phyloP scores from a whole-genome alignment of 2,888 invertebrate genomes.

The Napeogenes sylphis region DNA sequence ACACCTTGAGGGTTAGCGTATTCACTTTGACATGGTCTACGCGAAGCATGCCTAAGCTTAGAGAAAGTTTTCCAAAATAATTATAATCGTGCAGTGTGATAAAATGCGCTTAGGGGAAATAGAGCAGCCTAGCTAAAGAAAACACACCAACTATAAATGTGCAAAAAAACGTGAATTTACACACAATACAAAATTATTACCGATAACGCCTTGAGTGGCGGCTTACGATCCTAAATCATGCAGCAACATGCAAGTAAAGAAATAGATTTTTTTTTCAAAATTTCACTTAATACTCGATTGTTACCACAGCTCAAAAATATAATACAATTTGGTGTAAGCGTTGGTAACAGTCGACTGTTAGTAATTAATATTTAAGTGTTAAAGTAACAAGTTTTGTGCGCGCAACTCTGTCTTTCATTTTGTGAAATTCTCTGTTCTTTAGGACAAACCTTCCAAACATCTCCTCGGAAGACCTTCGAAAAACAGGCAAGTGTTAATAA shows the following conservation, averaged over 20 bases:
- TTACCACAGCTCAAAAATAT: conserved; percentile 49
- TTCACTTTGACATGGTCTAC: conserved; percentile 61
- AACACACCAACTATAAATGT: conserved; percentile 74
- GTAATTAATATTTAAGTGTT: conserved; percentile 44
- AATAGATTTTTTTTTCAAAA: conserved; percentile 55
- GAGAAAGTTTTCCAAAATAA: conserved; percentile 72
- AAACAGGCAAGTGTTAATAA: conserved; percentile 70
- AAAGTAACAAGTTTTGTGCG: conserved; percentile 53
- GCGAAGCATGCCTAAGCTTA: conserved; percentile 75
- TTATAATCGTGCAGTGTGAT: conserved; percentile 76
- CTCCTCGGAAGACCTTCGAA: conserved; percentile 81
- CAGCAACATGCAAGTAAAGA: conserved; percentile 76
- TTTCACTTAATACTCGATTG: conserved; percentile 47
- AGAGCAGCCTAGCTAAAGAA: conserved; percentile 76
- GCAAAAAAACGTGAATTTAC: conserved; percentile 72
- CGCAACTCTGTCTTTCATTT: conserved; percentile 62
- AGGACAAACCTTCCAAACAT: conserved; percentile 82
- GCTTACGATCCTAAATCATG: conserved; percentile 75
- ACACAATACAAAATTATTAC: conserved; percentile 69
- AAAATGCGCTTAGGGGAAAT: conserved; percentile 73
- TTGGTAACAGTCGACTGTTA: conserved; percentile 59
- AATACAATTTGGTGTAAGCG: conserved; percentile 34
- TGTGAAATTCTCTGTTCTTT: conserved; percentile 64
- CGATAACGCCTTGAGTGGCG: conserved; percentile 72
- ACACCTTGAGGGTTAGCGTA: conserved; percentile 35